Percentiles rank a stretch among this genome's conserved stretches.
Conservation (phyloP, 1,140 invertebrate species). For the Fopius arisanus region DNA sequence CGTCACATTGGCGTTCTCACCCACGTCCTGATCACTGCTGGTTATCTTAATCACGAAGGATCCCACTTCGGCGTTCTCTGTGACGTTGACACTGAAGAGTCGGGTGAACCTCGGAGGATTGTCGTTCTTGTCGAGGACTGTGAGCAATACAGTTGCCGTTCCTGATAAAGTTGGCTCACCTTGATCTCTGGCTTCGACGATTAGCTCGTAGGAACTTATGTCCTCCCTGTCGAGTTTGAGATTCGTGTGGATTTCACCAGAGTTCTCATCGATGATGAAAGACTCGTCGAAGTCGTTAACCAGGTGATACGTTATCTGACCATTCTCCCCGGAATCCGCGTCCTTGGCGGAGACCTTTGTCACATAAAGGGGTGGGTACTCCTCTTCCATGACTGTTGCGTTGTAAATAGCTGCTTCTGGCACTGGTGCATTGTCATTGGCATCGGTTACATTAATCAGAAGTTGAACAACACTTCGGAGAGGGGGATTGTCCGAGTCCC, state of each 20-base stretch:
- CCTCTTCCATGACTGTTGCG: slow-evolving; percentile 85
- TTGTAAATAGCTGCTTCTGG: slow-evolving; percentile 85
- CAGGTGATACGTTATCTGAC: slow-evolving; percentile 81
- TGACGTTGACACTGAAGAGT: slow-evolving; percentile 92
- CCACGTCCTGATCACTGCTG: slow-evolving; percentile 88
- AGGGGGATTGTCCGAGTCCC: slow-evolving; percentile 82
- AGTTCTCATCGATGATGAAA: slow-evolving; percentile 82
- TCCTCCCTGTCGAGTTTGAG: slow-evolving; percentile 87
- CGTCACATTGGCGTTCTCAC: slow-evolving; percentile 86
- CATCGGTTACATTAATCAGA: slow-evolving; percentile 86
- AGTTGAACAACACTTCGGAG: slow-evolving; percentile 79
- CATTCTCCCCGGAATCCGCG: slow-evolving; percentile 87
- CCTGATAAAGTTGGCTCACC: slow-evolving; percentile 84
- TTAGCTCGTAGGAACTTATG: slow-evolving; percentile 81
- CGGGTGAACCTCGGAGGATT: slow-evolving; percentile 93
- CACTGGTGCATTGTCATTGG: slow-evolving; percentile 89
- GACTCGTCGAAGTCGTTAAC: slow-evolving; percentile 77
- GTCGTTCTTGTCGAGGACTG: slow-evolving; percentile 92
- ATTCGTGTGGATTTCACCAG: slow-evolving; percentile 87
- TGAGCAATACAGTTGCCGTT: slow-evolving; percentile 84
- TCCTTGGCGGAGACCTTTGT: slow-evolving; percentile 84
- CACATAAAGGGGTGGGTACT: slow-evolving; percentile 80
- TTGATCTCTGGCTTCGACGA: slow-evolving; percentile 87
- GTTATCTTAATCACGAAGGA: slow-evolving; percentile 93
- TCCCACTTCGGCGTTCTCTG: slow-evolving; percentile 92